Conservation (phyloP, 2,888 invertebrate genomes). For the Caradrina kadenii region DNA sequence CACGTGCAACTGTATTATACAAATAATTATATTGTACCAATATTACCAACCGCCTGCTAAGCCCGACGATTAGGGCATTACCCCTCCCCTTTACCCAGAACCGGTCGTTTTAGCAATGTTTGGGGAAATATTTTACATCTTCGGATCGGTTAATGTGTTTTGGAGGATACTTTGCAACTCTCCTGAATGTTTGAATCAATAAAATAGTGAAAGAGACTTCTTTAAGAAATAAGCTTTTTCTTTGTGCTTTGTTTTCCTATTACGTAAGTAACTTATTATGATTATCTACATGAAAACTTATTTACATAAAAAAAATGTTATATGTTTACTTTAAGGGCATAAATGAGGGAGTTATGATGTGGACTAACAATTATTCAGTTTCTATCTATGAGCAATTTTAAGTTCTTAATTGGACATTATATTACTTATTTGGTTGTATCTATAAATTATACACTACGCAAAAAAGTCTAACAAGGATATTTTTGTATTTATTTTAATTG, state of each 20-base stretch:
- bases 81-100: constrained; percentile 42
- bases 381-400: neutral
- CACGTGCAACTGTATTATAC: neutral
- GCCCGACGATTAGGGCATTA: constrained; percentile 40
- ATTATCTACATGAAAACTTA: constrained; percentile 2
- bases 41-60: constrained; percentile 15
- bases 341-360: neutral
- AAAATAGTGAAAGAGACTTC: neutral
- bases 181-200: neutral
- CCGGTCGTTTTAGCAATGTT: constrained; percentile 47
- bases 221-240: neutral
- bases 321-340: neutral
- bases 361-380: neutral
- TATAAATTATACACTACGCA: too few species aligned
- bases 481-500: too few species aligned
- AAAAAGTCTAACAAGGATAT: too few species aligned
- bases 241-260: constrained; percentile 1
- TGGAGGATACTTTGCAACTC: neutral
- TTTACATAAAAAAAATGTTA: neutral
- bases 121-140: constrained; percentile 31
- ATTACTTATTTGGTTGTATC: too few species aligned
- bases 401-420: too few species aligned
- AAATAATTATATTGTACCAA: neutral
- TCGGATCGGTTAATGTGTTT: constrained; percentile 15
- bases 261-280: constrained; percentile 17